Evolutionary conservation across 2,113 vertebrate genomes (phyloP).

Genomic region (Aythya baeri): DNA sequence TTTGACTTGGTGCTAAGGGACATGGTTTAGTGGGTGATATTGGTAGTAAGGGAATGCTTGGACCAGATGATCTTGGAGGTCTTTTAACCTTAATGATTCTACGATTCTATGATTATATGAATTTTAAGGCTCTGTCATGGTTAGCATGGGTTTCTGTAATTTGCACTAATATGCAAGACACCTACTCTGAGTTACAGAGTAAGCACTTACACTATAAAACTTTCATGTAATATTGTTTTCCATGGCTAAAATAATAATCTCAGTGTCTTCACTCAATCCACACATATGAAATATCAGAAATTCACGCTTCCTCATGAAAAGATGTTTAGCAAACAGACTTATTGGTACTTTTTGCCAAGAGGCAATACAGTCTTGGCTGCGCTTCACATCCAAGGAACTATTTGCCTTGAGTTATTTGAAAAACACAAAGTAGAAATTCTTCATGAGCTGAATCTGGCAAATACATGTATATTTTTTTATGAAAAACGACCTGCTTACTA

Average conservation of each 20-base stretch:
- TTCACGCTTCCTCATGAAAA: neutral
- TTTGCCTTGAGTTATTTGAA: neutral
- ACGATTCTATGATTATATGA: no score
- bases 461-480: neutral
- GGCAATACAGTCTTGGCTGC: neutral
- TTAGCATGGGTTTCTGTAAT: neutral
- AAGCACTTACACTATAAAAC: neutral
- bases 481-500: neutral
- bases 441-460: neutral
- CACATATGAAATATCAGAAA: neutral
- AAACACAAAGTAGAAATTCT: neutral
- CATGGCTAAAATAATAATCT: neutral
- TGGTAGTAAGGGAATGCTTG: no score
- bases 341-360: neutral
- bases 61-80: no score
- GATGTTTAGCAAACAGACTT: neutral
- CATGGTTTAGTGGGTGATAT: no score
- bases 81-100: no score
- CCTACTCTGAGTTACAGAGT: rapidly evolving
- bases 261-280: neutral
- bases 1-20: no score
- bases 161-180: neutral
- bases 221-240: rapidly evolving
- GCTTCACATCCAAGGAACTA: neutral
- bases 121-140: rapidly evolving